A percentile compares a stretch with the other conserved stretches of the same genome.
These are phyloP conservation scores for Boloria euphrosyne DNA, from an alignment of 2,888 invertebrate genomes.

Conservation along the genomic window DNA sequence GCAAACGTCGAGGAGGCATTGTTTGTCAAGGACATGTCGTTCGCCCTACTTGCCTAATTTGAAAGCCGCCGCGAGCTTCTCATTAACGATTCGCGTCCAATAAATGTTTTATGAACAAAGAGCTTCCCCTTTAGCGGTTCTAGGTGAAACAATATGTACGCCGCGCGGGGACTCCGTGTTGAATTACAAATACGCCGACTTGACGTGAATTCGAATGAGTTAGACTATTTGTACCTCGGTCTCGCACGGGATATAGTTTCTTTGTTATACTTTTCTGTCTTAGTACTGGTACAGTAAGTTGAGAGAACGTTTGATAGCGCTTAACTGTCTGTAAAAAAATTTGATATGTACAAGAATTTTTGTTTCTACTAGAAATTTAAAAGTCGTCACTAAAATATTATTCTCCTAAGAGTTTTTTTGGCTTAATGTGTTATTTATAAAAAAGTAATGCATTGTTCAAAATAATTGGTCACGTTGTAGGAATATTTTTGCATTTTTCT, in stretches of 20 bases:
- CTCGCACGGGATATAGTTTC: constrained; percentile 53
- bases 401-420: too few species aligned
- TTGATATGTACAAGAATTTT: background rate
- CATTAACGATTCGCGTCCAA: constrained; percentile 51
- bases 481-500: too few species aligned
- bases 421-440: too few species aligned
- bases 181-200: constrained; percentile 78
- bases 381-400: background rate
- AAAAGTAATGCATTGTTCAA: too few species aligned
- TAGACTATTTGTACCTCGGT: constrained; percentile 53
- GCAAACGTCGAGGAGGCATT: background rate
- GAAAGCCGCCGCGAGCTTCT: constrained; percentile 42
- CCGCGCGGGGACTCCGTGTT: constrained; percentile 65
- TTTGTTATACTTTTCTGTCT: constrained; percentile 53
- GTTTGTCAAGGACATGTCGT: constrained; percentile 20
- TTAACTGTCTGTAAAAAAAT: constrained; percentile 16
- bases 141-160: constrained; percentile 76
- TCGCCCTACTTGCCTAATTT: constrained; percentile 38
- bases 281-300: constrained; percentile 42
- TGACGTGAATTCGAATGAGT: constrained; percentile 77
- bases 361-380: constrained; percentile 6
- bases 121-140: constrained; percentile 53
- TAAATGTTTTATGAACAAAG: constrained; percentile 53
- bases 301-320: constrained; percentile 34
- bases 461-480: too few species aligned